Conservation (phyloP, 2,113 vertebrate genomes). For the Pedionomus torquatus region DNA sequence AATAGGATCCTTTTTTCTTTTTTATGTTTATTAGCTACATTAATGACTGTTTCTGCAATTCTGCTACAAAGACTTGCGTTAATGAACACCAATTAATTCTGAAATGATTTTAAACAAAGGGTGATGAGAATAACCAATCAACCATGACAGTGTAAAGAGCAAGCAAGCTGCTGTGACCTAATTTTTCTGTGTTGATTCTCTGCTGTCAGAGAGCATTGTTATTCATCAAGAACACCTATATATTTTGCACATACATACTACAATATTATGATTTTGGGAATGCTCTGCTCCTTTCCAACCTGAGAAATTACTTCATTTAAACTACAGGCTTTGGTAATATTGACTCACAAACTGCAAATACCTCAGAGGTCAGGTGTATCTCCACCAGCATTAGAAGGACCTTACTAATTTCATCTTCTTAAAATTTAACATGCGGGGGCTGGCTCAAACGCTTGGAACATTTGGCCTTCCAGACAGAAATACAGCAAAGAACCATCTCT, state of each 20-base stretch:
- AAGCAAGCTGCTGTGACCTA: slow-evolving; percentile 78
- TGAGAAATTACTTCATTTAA: neutral
- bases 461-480: neutral
- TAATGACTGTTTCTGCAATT: slow-evolving; percentile 86
- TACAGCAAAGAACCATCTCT: neutral
- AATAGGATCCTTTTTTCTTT: slow-evolving; percentile 83
- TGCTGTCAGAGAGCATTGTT: slow-evolving; percentile 68
- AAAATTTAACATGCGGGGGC: neutral
- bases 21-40: slow-evolving; percentile 90
- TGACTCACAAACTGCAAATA: neutral
- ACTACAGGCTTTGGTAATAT: neutral
- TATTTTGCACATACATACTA: slow-evolving; percentile 13
- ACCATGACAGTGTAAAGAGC: slow-evolving; percentile 80
- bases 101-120: slow-evolving; percentile 89
- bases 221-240: slow-evolving; percentile 68
- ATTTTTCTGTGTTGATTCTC: slow-evolving; percentile 76
- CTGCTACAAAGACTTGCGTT: slow-evolving; percentile 81
- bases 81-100: slow-evolving; percentile 89
- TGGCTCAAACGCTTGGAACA: neutral
- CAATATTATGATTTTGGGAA: neutral
- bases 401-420: neutral
- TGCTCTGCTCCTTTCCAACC: neutral
- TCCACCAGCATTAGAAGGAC: neutral
- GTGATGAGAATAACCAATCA: slow-evolving; percentile 87
- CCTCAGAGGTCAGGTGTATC: neutral